Evolutionary conservation across 2,888 invertebrate genomes (phyloP).

Genomic region (Luperina testacea): DNA sequence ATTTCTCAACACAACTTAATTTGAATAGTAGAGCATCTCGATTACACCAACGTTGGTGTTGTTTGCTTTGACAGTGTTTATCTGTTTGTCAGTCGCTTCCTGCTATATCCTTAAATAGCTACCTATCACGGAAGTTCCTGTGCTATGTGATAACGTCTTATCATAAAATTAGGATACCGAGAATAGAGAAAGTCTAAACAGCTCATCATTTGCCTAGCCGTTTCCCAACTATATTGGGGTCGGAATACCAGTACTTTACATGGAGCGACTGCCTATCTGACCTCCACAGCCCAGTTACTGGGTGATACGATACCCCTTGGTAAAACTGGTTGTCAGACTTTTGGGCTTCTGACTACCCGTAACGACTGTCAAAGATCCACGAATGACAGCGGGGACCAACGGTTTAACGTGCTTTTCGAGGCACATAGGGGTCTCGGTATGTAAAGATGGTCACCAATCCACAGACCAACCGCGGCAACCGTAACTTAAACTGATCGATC

Average conservation of each 20-base stretch:
- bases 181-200: not conserved
- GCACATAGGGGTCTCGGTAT: too few relatives aligned
- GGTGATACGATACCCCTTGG: not conserved
- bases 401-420: not conserved
- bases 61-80: constrained; percentile 1
- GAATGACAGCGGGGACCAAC: not conserved
- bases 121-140: not conserved
- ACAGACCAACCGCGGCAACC: not conserved
- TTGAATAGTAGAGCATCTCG: constrained; percentile 8
- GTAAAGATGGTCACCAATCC: not conserved
- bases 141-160: not conserved
- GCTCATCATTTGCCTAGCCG: not conserved
- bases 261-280: not conserved
- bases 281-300: not conserved
- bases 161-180: not conserved
- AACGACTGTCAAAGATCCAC: not conserved
- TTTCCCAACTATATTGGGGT: not conserved
- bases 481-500: not conserved
- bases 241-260: not conserved
- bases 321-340: not conserved
- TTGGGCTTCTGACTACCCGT: too few relatives aligned
- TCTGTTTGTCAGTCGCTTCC: not conserved
- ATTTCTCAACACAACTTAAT: constrained; percentile 6
- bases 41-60: constrained; percentile 8
- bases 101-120: not conserved